Evolutionary conservation across 2,888 invertebrate species (phyloP).

Genomic region (Taenaris catops): DNA sequence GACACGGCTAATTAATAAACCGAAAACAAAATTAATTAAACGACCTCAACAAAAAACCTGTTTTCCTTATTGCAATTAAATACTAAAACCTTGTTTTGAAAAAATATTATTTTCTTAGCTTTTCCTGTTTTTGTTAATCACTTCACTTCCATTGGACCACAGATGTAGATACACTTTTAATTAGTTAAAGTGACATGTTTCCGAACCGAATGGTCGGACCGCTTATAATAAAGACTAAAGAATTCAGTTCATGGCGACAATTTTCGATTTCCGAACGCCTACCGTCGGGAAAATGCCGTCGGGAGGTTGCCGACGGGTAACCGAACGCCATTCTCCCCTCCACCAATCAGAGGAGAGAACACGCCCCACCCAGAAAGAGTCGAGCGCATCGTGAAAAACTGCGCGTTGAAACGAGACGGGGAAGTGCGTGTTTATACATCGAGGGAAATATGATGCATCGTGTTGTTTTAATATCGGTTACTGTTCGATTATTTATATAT

Average conservation of each 20-base stretch:
- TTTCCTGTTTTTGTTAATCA: constrained; percentile 2
- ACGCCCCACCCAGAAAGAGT: constrained; percentile 58
- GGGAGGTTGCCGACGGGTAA: constrained; percentile 52
- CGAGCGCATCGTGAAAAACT: constrained; percentile 42
- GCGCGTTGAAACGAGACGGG: constrained; percentile 36
- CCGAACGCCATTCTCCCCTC: constrained; percentile 56
- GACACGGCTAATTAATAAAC: too few species aligned
- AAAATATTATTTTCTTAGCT: constrained; percentile 1
- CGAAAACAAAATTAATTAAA: too few species aligned
- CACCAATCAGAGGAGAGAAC: constrained; percentile 61
- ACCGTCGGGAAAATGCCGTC: constrained; percentile 76
- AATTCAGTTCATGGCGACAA: constrained; percentile 31
- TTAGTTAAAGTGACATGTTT: constrained; percentile 8
- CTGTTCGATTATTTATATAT: constrained; percentile 65
- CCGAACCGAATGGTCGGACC: constrained; percentile 11
- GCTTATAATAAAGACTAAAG: constrained; percentile 23
- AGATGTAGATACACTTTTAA: constrained; percentile 11
- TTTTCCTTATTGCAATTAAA: too few species aligned
- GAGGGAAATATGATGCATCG: constrained; percentile 74
- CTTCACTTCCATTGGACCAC: constrained; percentile 4
- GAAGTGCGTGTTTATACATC: constrained; percentile 58
- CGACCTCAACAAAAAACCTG: too few species aligned
- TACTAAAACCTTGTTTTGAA: too few species aligned
- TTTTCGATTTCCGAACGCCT: constrained; percentile 56
- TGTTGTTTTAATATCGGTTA: constrained; percentile 74